Conservation (phyloP, 1,140 invertebrate genomes). For the Prorops nasuta region DNA sequence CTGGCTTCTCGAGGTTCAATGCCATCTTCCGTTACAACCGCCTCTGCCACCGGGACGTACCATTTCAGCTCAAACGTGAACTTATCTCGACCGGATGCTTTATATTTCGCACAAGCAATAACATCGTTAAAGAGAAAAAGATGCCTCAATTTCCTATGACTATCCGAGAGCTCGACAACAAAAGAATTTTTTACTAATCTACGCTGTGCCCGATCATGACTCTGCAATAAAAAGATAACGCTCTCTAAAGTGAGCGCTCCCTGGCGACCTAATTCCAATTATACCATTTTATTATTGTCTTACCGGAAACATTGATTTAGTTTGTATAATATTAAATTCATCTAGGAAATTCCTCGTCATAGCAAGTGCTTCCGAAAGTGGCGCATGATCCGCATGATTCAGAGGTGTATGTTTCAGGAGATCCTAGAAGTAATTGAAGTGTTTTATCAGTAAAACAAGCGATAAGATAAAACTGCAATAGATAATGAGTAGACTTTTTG, state of each 20-base stretch:
- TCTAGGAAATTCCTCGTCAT: slow-evolving; percentile 88
- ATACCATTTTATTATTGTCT: slow-evolving; percentile 37
- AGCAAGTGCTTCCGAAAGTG: slow-evolving; percentile 78
- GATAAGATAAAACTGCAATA: background rate
- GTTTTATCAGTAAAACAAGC: slow-evolving; percentile 5
- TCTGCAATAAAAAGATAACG: slow-evolving; percentile 53
- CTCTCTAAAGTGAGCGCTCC: background rate
- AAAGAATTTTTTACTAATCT: slow-evolving; percentile 93
- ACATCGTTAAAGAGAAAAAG: slow-evolving; percentile 94
- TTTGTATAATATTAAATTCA: slow-evolving; percentile 87
- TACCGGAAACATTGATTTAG: slow-evolving; percentile 80
- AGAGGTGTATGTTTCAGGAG: slow-evolving; percentile 84
- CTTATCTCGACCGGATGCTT: slow-evolving; percentile 81
- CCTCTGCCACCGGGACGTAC: slow-evolving; percentile 82
- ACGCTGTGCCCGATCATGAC: slow-evolving; percentile 75
- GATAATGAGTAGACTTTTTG: background rate
- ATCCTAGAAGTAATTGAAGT: slow-evolving; percentile 64
- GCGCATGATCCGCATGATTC: slow-evolving; percentile 79
- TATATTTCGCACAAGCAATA: slow-evolving; percentile 93
- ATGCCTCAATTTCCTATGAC: slow-evolving; percentile 86
- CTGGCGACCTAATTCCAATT: background rate
- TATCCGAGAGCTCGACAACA: slow-evolving; percentile 86
- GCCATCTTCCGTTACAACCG: slow-evolving; percentile 69
- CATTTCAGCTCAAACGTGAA: slow-evolving; percentile 91
- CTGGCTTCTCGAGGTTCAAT: slow-evolving; percentile 70